Evolutionary conservation across 2,888 invertebrate species (phyloP), one percentile per base, ranked within the genome.

Genomic region (Epicampocera succincta): DNA sequence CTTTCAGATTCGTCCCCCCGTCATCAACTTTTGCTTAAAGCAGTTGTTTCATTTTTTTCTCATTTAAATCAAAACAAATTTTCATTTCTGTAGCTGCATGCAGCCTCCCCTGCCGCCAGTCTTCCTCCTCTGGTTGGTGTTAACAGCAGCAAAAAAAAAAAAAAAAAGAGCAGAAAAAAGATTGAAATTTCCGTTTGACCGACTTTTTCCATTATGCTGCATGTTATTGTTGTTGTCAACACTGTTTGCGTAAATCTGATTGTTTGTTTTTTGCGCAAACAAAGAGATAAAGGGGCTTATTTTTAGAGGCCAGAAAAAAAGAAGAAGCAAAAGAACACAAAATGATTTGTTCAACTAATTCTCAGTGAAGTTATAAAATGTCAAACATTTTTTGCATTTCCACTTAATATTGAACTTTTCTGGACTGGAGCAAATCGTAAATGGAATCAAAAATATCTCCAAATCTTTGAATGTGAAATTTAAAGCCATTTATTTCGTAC

Each of bases 101-200:
- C 6, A 25, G 15, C 12, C 29, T 12, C 12, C n/a, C 29, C 6
- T 12, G 15, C 17, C 29, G n/a, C n/a, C 6, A 25, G 15, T 8
- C 29, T 12, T 6, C n/a, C 29, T 3, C 15, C 11, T 12, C 29
- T 15, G 40, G 12, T 5, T 56, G 56, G 48, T 48, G 38, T 74
- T 65, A 56, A 56, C 48, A 48, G 25, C 25, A 54, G 25, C 21
- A 50, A 12, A n/a, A 50, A 17, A 8, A 42, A 40, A 17, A 54
- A 48, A 25, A 54, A 6, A 3, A 29, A 6, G 3, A 29, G 29
- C 6, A n/a, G 29, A 29, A 29, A 25, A 50, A 3, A 75, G 66
- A 76, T 69, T 76, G 61, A 69, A 63, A 69, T 76, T 76, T 76
- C 76, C 76, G 68, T 61, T 76, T 76, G 76, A 69, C 76, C 76